phyloP scores from a whole-genome alignment of 2,113 vertebrate genomes.

The Aramus guarauna region DNA sequence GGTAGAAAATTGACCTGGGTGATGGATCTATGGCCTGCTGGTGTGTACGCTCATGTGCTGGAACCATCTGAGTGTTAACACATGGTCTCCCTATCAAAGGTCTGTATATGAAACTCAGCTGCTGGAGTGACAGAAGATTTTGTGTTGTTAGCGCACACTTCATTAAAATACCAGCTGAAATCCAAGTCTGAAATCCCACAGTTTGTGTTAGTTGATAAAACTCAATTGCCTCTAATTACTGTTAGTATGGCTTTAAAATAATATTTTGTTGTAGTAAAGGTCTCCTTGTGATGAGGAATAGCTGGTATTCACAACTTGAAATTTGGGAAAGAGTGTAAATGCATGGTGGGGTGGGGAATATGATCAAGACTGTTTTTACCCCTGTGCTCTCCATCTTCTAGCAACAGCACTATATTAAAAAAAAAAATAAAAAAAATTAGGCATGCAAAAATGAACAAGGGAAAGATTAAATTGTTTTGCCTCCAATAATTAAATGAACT shows the following conservation, averaged over 20 bases:
- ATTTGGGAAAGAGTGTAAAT: not conserved
- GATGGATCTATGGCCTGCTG: constrained; percentile 63
- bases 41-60: constrained; percentile 41
- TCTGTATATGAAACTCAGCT: constrained; percentile 82
- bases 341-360: accelerated
- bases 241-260: constrained; percentile 80
- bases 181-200: constrained; percentile 80
- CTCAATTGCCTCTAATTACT: constrained; percentile 82
- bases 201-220: constrained; percentile 94
- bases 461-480: not conserved
- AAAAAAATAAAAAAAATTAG: not conserved
- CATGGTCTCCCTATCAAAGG: constrained; percentile 76
- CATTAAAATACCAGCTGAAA: constrained; percentile 92
- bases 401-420: not conserved
- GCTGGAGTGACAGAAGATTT: constrained; percentile 76
- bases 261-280: constrained; percentile 88
- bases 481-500: not conserved
- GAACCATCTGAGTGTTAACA: constrained; percentile 79
- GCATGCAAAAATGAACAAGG: not conserved
- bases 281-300: constrained; percentile 75
- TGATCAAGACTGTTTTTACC: not conserved
- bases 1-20: constrained; percentile 34
- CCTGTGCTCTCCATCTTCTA: not conserved
- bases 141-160: constrained; percentile 82
- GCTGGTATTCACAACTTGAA: constrained; percentile 65